Base-by-base conservation (phyloP, 2,888 invertebrate species). In the Oxycera nigricornis region DNA sequence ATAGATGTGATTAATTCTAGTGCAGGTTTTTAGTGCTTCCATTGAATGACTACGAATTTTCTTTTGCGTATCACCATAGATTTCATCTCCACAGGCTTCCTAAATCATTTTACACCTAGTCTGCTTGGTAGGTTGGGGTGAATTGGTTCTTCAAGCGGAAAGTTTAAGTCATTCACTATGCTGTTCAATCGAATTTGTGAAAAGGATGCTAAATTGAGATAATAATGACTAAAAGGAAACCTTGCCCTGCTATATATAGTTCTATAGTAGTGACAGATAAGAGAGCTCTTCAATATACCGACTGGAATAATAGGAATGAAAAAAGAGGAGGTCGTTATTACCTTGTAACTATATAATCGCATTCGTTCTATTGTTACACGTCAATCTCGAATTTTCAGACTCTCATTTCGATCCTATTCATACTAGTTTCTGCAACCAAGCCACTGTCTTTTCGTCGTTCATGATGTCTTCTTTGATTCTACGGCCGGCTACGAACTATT, bases 1-100 rank as follows among this genome's bases (percentile, higher is more conserved):
- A 65, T 73, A 55, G 46, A 50, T 65, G 55, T 46, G 72, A 75
- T 73, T 75, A 75, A 75, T 75, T 73, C 68, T 57, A 73, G 73
- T 59, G 28, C 73, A 73, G 35, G 61, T 65, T 73, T 73, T 50
- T 50, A 73, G 14, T 31, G 62, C 30, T 2, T 14, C 2, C 6
- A 55, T n/a, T 46, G 46, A 46, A 7, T 35, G 35, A 35, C 35
- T 35, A n/a, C 11, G 35, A 35, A 35, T 46, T 3, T 46, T 46
- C 46, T 7, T 7, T 35, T 35, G 7, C 7, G 35, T 35, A 35
- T 35, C 35, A 50, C 17, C 50, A 17, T 50, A 9, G 17, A 9
- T 50, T 4, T n/a, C 17, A n/a, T 14, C 9, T 50, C 17, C n/a
- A 50, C 14, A 39, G 39, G 39, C 9, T 14, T 39, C 14, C 39